These are phyloP conservation scores for Hypsibius dujardini DNA, from an alignment of 1,140 invertebrate species.

Conservation along the genomic window DNA sequence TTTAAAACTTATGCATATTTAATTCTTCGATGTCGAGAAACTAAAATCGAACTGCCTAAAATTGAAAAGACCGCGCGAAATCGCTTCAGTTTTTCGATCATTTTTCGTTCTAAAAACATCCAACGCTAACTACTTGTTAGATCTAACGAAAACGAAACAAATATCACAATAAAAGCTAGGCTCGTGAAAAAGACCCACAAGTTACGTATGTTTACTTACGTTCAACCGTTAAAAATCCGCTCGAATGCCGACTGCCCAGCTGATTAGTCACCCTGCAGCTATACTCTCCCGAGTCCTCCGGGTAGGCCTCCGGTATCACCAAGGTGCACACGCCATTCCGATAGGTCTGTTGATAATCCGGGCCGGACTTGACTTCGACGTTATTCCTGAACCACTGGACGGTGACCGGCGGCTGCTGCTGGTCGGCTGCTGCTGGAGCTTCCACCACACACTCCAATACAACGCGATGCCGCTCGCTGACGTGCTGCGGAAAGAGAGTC, in stretches of 20 bases:
- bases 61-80: too few relatives aligned
- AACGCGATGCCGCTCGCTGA: constrained; percentile 22
- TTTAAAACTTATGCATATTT: too few relatives aligned
- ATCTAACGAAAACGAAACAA: too few relatives aligned
- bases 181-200: too few relatives aligned
- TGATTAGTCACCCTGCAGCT: constrained; percentile 79
- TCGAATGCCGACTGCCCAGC: constrained; percentile 41
- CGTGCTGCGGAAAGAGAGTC: background rate
- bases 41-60: too few relatives aligned
- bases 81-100: too few relatives aligned
- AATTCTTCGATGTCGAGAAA: too few relatives aligned
- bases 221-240: background rate
- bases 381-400: constrained; percentile 24
- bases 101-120: too few relatives aligned
- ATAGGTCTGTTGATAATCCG: constrained; percentile 25
- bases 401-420: constrained; percentile 19
- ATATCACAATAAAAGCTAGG: too few relatives aligned
- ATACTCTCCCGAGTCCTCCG: constrained; percentile 85
- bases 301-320: constrained; percentile 70
- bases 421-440: too few relatives aligned
- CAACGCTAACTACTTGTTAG: too few relatives aligned
- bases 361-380: constrained; percentile 27
- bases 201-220: too few relatives aligned
- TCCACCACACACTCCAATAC: constrained; percentile 22
- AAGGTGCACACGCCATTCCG: constrained; percentile 54